Evolutionary conservation across 2,797 vertebrate species (phyloP).

Genomic region (Harpagifer antarcticus): DNA sequence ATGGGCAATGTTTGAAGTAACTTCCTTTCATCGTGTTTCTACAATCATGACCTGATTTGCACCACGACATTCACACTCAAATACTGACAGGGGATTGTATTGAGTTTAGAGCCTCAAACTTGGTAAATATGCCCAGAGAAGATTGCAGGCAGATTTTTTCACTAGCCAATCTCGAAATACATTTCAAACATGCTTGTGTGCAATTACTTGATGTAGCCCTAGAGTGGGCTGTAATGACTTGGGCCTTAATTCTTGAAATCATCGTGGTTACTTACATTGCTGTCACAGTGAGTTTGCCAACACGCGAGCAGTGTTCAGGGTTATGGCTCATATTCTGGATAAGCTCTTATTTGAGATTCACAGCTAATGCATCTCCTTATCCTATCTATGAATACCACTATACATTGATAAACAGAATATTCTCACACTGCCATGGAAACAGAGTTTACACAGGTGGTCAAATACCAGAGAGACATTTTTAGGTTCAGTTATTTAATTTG

Average conservation of each 20-base stretch:
- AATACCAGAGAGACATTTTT: background rate
- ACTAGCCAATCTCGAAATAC: background rate
- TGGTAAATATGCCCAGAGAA: slow-evolving; percentile 13
- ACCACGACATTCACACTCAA: slow-evolving; percentile 12
- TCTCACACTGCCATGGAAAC: slow-evolving; percentile 70
- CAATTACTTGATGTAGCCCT: slow-evolving; percentile 24
- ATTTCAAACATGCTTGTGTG: slow-evolving; percentile 24
- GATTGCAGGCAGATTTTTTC: slow-evolving; percentile 5
- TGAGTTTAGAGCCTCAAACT: slow-evolving; percentile 12
- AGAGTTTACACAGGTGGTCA: slow-evolving; percentile 21
- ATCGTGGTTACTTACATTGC: slow-evolving; percentile 12
- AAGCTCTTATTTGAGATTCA: slow-evolving; percentile 29
- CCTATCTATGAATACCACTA: slow-evolving; percentile 34
- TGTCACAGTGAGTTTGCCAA: slow-evolving; percentile 5
- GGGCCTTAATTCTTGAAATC: slow-evolving; percentile 22
- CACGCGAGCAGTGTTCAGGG: background rate
- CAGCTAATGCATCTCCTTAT: slow-evolving; percentile 30
- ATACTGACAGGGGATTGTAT: slow-evolving; percentile 11
- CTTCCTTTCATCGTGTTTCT: slow-evolving; percentile 10
- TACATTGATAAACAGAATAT: slow-evolving; percentile 43
- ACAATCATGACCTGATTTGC: slow-evolving; percentile 37
- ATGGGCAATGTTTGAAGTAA: slow-evolving; percentile 1
- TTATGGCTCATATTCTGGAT: slow-evolving; percentile 13
- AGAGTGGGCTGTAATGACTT: slow-evolving; percentile 22
- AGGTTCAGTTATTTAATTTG: slow-evolving; percentile 15